These are phyloP conservation scores for Caenorhabditis auriculariae DNA, from an alignment of 2,888 invertebrate species.

Conservation along the genomic window DNA sequence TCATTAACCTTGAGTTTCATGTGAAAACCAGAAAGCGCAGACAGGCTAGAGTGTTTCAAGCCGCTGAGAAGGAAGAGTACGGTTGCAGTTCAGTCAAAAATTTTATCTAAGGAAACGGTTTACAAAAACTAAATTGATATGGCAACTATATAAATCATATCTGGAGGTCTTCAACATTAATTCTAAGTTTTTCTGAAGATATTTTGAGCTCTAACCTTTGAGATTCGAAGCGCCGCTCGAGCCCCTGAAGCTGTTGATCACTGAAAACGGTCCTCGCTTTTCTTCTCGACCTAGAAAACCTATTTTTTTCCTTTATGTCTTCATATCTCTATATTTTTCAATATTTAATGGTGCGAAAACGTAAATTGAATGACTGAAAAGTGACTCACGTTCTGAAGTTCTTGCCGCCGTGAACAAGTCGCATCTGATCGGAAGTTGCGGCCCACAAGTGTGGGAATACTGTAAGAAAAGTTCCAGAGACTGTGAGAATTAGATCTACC, in stretches of 20 bases:
- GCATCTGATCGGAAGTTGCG: constrained; percentile 19
- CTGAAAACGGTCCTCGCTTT: constrained; percentile 85
- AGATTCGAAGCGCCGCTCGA: constrained; percentile 50
- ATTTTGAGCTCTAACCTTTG: too few relatives aligned
- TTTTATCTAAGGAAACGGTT: too few relatives aligned
- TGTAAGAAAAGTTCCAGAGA: constrained; percentile 2
- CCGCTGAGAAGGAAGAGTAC: too few relatives aligned
- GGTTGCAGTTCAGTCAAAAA: too few relatives aligned
- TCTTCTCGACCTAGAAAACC: constrained; percentile 1
- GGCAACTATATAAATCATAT: too few relatives aligned
- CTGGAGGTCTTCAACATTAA: too few relatives aligned
- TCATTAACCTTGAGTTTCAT: too few relatives aligned
- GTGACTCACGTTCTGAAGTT: constrained; percentile 74
- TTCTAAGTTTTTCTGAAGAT: too few relatives aligned
- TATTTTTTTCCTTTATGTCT: neutral
- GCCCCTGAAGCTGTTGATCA: constrained; percentile 66
- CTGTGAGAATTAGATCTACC: constrained; percentile 1
- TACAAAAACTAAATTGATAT: too few relatives aligned
- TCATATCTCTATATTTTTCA: neutral
- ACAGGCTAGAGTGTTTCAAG: too few relatives aligned
- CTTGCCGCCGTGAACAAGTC: constrained; percentile 70
- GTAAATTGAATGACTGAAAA: neutral
- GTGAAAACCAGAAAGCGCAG: too few relatives aligned
- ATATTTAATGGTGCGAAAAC: neutral
- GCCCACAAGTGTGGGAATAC: constrained; percentile 46